Evolutionary conservation across 2,888 invertebrate genomes (phyloP).

Genomic region (Parapristionchus giblindavisi): DNA sequence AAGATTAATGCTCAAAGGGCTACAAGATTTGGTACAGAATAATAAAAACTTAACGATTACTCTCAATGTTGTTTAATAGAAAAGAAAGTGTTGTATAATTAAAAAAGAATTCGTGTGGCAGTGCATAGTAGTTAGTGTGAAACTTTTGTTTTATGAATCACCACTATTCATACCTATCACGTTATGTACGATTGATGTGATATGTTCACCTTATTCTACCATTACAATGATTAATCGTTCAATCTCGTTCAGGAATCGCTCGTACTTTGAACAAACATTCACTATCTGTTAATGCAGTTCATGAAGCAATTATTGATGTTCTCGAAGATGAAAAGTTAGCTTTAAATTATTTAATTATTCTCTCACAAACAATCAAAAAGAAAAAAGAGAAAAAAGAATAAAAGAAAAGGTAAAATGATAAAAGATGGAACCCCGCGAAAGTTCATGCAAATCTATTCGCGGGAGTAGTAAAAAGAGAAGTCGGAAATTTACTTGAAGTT

Average conservation of each 20-base stretch:
- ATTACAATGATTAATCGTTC: conserved; percentile 37
- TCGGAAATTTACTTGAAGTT: no score
- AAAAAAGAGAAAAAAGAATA: background rate
- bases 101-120: no score
- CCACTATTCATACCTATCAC: no score
- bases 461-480: no score
- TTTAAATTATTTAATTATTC: conserved; percentile 29
- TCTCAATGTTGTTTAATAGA: no score
- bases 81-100: no score
- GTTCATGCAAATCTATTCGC: no score
- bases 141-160: no score
- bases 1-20: conserved; percentile 65
- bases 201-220: no score
- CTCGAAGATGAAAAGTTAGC: conserved; percentile 43
- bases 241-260: conserved; percentile 62
- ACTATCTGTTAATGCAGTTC: conserved; percentile 57
- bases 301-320: conserved; percentile 51
- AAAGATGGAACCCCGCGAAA: background rate
- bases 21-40: conserved; percentile 36
- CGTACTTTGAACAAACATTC: conserved; percentile 60
- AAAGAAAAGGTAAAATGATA: background rate
- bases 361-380: background rate
- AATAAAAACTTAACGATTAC: no score
- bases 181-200: no score
- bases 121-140: no score